Evolutionary conservation across 2,797 vertebrate genomes (phyloP).

Genomic region (Chloroceryle amazona): DNA sequence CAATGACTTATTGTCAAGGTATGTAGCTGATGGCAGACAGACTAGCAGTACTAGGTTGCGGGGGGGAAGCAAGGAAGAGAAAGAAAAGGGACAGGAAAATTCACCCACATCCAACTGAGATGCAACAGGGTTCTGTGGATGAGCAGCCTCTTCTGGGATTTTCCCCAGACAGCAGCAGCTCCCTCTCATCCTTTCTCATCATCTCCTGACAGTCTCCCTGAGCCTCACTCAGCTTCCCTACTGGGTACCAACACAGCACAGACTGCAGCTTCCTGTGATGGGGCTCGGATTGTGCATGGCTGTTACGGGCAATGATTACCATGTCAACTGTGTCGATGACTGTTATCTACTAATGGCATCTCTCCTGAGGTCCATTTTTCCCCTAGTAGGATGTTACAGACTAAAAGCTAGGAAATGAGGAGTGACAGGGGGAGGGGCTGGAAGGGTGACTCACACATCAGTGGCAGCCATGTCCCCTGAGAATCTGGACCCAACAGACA

Average conservation of each 20-base stretch:
- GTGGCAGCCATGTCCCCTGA: fast-evolving
- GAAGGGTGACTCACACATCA: background rate
- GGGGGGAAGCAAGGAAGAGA: background rate
- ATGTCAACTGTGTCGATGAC: background rate
- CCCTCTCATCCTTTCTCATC: background rate
- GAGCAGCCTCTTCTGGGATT: background rate
- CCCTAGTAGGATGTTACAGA: background rate
- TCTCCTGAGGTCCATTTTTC: background rate
- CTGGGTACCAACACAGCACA: fast-evolving
- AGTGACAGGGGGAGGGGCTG: fast-evolving
- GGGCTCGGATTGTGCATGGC: background rate
- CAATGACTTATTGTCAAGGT: background rate
- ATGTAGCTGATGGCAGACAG: background rate
- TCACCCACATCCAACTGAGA: background rate
- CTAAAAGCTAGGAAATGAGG: background rate
- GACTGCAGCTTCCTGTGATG: fast-evolving
- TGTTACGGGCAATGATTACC: fast-evolving
- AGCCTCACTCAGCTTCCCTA: fast-evolving
- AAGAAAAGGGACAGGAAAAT: background rate
- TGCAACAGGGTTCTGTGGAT: fast-evolving
- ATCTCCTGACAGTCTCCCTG: background rate
- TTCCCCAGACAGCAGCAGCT: background rate
- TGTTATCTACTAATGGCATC: background rate
- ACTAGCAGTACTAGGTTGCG: no score
- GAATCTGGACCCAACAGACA: background rate